phyloP scores from a whole-genome alignment of 2,113 vertebrate genomes.

The Sinocyclocheilus anshuiensis region DNA sequence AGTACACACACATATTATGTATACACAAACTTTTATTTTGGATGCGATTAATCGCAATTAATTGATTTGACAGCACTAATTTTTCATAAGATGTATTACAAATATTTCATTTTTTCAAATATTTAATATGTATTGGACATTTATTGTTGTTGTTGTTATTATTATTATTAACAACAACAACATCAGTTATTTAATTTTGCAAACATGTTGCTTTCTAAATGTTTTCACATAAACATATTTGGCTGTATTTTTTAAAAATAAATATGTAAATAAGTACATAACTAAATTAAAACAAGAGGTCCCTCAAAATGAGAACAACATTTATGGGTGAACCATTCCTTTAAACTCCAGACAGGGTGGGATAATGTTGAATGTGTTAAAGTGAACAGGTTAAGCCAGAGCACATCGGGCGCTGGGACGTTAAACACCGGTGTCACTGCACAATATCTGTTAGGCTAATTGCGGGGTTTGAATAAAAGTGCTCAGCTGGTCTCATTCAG shows the following conservation, averaged over 20 bases:
- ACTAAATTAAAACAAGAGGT: not conserved
- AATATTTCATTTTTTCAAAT: too few species aligned
- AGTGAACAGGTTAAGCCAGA: conserved; percentile 8
- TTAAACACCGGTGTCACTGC: conserved; percentile 21
- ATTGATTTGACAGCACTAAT: too few species aligned
- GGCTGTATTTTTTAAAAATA: not conserved
- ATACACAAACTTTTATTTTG: too few species aligned
- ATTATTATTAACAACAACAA: too few species aligned
- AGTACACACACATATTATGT: too few species aligned
- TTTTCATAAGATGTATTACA: too few species aligned
- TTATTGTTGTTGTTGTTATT: too few species aligned
- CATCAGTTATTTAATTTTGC: not conserved
- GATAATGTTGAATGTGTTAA: not conserved
- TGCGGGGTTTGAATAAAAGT: conserved; percentile 35
- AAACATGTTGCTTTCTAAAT: not conserved
- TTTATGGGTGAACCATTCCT: not conserved
- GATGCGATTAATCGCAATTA: too few species aligned
- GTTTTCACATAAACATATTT: not conserved
- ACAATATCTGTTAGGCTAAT: conserved; percentile 44
- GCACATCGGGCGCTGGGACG: not conserved
- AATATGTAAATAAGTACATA: not conserved
- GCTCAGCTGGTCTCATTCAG: conserved; percentile 37
- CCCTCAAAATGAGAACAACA: not conserved
- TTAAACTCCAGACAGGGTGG: not conserved
- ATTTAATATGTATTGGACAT: too few species aligned